Evolutionary conservation across 2,888 invertebrate genomes (phyloP).

Genomic region (Homarus gammarus): DNA sequence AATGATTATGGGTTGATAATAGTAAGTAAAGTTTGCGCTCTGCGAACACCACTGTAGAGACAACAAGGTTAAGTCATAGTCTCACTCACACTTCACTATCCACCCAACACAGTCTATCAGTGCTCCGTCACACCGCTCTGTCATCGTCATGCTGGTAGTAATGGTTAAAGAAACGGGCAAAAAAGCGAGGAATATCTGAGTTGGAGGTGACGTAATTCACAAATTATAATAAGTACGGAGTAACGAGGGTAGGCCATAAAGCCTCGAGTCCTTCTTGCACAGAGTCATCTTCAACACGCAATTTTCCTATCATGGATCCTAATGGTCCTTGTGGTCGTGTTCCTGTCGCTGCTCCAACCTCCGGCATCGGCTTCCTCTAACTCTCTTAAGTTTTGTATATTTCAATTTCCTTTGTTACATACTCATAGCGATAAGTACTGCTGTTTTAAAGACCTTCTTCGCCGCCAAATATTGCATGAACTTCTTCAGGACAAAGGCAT

Average conservation of each 20-base stretch:
- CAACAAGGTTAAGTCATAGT: background rate
- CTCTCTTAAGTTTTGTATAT: background rate
- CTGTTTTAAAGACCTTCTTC: background rate
- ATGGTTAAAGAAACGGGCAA: background rate
- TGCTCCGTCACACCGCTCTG: background rate
- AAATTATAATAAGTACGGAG: background rate
- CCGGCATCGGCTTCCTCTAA: background rate
- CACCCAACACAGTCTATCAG: background rate
- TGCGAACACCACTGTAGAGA: background rate
- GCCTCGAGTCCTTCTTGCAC: background rate
- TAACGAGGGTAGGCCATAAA: background rate
- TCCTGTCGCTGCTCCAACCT: background rate
- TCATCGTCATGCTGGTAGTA: background rate
- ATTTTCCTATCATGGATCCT: constrained; percentile 18
- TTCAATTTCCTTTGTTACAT: background rate
- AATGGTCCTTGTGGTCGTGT: background rate
- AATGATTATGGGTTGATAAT: background rate
- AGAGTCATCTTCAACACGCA: constrained; percentile 1
- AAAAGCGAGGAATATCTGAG: background rate
- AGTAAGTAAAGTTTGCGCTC: background rate
- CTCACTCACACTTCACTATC: background rate
- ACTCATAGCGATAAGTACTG: background rate
- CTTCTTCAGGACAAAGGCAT: too few relatives aligned
- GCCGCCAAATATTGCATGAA: too few relatives aligned
- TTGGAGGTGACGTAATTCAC: background rate